Evolutionary conservation across 2,888 invertebrate genomes (phyloP).

Genomic region (Drosophila demipolita): DNA sequence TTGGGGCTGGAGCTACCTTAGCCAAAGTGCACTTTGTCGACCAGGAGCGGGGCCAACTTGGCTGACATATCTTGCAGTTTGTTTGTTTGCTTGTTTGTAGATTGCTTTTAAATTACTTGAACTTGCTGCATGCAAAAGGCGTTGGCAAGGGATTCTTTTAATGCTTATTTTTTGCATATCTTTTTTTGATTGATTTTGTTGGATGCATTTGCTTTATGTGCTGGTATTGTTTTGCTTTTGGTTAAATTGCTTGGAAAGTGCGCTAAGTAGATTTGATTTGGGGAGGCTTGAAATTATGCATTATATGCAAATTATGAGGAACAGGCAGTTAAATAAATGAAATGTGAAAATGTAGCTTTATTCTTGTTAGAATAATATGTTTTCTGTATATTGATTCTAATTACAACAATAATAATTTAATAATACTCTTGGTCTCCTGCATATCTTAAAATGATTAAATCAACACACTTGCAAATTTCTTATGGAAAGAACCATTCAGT

Average conservation of each 20-base stretch:
- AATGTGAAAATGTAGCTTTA: not conserved
- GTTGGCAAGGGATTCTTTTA: slow-evolving; percentile 14
- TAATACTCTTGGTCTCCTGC: not conserved
- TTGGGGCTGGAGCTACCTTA: slow-evolving; percentile 43
- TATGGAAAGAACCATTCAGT: not conserved
- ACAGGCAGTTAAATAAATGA: not conserved
- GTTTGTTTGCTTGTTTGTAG: slow-evolving; percentile 63
- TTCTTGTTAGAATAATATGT: not conserved
- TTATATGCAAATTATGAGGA: slow-evolving; percentile 1
- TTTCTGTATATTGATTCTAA: not conserved
- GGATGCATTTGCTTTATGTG: slow-evolving; percentile 31
- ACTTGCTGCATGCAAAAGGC: slow-evolving; percentile 60
- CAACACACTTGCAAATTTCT: not conserved
- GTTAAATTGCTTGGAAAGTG: slow-evolving; percentile 77
- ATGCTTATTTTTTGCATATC: slow-evolving; percentile 30
- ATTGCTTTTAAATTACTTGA: slow-evolving; percentile 80
- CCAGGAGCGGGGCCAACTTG: slow-evolving; percentile 58
- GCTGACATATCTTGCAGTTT: slow-evolving; percentile 52
- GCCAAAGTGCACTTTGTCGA: slow-evolving; percentile 57
- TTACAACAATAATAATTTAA: not conserved
- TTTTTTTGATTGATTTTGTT: slow-evolving; percentile 73
- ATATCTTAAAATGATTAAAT: not conserved
- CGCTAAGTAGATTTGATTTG: slow-evolving; percentile 68
- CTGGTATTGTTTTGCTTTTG: slow-evolving; percentile 53
- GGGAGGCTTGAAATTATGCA: slow-evolving; percentile 1